Base-by-base conservation (phyloP, 92 coral and sea anemone species). In the Bergia puertoricense region DNA sequence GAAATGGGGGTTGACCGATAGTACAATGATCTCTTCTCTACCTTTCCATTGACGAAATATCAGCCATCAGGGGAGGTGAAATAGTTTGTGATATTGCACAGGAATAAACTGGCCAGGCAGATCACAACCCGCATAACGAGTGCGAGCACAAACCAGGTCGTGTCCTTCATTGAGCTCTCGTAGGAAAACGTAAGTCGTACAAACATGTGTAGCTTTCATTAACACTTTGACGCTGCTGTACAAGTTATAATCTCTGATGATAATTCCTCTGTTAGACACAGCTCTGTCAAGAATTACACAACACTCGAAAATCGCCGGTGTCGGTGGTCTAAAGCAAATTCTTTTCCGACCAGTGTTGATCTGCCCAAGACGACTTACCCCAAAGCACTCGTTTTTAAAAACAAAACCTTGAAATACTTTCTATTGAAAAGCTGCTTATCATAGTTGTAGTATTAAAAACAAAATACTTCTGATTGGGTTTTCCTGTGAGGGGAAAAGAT, bases 401-500 rank as follows among this genome's bases (percentile, higher is more conserved):
- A 14, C 78, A 43, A 71, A 71, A 38, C 87, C 77, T 67, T 71
- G 23, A 72, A 71, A 71, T 69, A 68, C 44, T 66, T 82, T 62
- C 73, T 62, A 68, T 44, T 59, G 30, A 22, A 41, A 43, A 20
- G 13, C 87, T 84, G 30, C 14, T 84, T 84, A 22, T 84, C 79
- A 84, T 84, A 84, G 57, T 43, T 71, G 37, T 22, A 72, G 66
- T 23, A 69, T 45, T 84, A 71, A 76, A 14, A 76, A 72, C 30
- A 11, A 38, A 74, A 76, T 68, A 39, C 36, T 7, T 41, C 14
- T 59, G 41, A 81, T 65, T 6, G 56, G 65, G 10, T 71, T 82
- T 82, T 71, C 79, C 87, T 69, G 62, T 16, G 43, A 84, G 66
- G 79, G 87, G 79, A 84, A 83, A 69, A 83, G 54, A 30, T 48